Percentiles rank a stretch among this genome's conserved stretches.
Conservation (phyloP, 2,113 vertebrate species). For the Platycercus adscitus region DNA sequence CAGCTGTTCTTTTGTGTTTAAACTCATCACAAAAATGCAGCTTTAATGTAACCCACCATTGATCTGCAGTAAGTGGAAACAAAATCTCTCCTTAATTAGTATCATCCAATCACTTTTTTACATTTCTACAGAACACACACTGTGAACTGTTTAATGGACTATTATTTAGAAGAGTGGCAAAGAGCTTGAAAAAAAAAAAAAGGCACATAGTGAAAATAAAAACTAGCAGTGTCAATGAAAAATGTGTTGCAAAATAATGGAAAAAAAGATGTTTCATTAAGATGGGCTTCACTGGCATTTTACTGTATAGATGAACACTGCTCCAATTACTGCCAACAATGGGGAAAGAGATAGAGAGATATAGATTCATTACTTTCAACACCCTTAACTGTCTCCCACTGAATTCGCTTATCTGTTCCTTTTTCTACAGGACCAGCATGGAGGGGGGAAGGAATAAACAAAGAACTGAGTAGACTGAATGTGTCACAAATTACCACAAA, state of each 20-base stretch:
- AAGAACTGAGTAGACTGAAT: constrained; percentile 76
- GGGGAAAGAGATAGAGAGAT: constrained; percentile 75
- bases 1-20: constrained; percentile 81
- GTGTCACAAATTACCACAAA: constrained; percentile 84
- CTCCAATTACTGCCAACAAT: constrained; percentile 86
- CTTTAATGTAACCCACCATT: constrained; percentile 82
- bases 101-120: constrained; percentile 83
- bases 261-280: constrained; percentile 81
- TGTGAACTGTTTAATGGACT: constrained; percentile 84
- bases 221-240: constrained; percentile 80
- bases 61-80: constrained; percentile 84
- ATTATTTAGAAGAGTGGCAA: constrained; percentile 81
- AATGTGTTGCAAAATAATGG: constrained; percentile 83
- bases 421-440: constrained; percentile 69
- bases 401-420: constrained; percentile 79
- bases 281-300: constrained; percentile 79
- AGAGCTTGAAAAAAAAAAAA: constrained; percentile 59
- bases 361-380: constrained; percentile 85
- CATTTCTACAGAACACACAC: constrained; percentile 82
- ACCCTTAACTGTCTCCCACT: constrained; percentile 78
- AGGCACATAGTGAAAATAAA: constrained; percentile 71
- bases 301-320: constrained; percentile 79
- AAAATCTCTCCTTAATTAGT: constrained; percentile 88
- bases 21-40: constrained; percentile 76
- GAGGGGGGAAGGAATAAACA: constrained; percentile 75